These are phyloP conservation scores for Macrophya annulata DNA, from an alignment of 2,888 invertebrate species.

Conservation along the genomic window DNA sequence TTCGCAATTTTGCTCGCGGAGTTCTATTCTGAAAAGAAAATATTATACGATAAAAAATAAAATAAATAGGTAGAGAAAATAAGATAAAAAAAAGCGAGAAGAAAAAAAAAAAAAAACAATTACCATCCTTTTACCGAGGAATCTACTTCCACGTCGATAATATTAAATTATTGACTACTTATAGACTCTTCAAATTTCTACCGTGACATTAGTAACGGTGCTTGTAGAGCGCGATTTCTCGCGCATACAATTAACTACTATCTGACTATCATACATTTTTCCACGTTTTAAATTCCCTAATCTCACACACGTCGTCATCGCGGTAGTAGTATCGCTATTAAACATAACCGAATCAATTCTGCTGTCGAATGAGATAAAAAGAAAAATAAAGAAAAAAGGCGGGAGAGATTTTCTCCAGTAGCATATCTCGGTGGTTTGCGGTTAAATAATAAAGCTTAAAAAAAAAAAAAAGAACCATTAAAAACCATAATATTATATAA, in stretches of 20 bases:
- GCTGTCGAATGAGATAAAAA: not conserved
- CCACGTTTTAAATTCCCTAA: conserved; percentile 4
- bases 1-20: not conserved
- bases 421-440: not conserved
- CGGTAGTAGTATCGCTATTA: not conserved
- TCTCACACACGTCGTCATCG: not conserved
- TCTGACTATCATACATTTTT: conserved; percentile 7
- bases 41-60: not conserved
- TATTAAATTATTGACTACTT: conserved; percentile 40
- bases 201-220: conserved; percentile 34
- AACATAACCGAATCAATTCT: conserved; percentile 4
- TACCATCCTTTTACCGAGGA: not conserved
- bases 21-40: not conserved
- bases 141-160: conserved; percentile 47
- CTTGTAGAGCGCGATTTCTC: conserved; percentile 14
- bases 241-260: not conserved
- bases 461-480: not conserved
- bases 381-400: conserved; percentile 28
- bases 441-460: not conserved
- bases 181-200: conserved; percentile 22
- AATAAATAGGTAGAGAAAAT: not conserved
- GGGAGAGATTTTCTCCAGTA: not conserved
- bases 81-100: not conserved
- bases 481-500: not conserved
- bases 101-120: not conserved